Conservation (phyloP, 1,140 invertebrate genomes). For the Cherax destructor region DNA sequence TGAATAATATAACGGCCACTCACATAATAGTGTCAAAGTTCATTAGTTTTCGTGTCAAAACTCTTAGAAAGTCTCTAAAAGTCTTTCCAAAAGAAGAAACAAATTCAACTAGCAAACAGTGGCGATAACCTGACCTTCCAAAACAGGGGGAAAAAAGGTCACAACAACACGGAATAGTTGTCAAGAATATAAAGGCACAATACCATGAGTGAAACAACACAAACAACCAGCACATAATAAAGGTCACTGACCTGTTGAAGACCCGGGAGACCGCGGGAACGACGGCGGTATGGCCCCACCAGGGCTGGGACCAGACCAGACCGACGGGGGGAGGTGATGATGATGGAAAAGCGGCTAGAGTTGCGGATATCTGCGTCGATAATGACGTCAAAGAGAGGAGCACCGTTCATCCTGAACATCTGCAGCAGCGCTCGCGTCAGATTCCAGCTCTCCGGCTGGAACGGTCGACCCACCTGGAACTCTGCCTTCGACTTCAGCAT, state of each 20-base stretch:
- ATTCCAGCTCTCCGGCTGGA: slow-evolving; percentile 36
- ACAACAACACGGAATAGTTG: too few species aligned
- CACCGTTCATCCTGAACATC: slow-evolving; percentile 43
- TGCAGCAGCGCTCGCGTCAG: slow-evolving; percentile 57
- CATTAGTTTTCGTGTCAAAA: too few species aligned
- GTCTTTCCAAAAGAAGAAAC: too few species aligned
- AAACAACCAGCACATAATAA: too few species aligned
- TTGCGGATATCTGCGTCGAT: slow-evolving; percentile 34
- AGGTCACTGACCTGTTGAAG: slow-evolving; percentile 22
- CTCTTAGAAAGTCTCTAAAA: too few species aligned
- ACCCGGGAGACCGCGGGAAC: neutral
- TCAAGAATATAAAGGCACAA: too few species aligned
- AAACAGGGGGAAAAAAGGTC: too few species aligned
- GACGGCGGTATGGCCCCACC: neutral
- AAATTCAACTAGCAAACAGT: too few species aligned
- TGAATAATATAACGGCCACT: too few species aligned
- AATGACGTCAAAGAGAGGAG: slow-evolving; percentile 38
- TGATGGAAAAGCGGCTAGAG: neutral
- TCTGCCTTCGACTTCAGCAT: slow-evolving; percentile 19
- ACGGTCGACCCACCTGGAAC: slow-evolving; percentile 50
- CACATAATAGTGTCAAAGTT: too few species aligned
- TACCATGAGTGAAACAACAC: too few species aligned
- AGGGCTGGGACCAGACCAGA: slow-evolving; percentile 28
- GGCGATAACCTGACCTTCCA: too few species aligned
- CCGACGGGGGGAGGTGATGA: slow-evolving; percentile 17